phyloP scores from a whole-genome alignment of 2,888 invertebrate genomes.

The Pocota personata region DNA sequence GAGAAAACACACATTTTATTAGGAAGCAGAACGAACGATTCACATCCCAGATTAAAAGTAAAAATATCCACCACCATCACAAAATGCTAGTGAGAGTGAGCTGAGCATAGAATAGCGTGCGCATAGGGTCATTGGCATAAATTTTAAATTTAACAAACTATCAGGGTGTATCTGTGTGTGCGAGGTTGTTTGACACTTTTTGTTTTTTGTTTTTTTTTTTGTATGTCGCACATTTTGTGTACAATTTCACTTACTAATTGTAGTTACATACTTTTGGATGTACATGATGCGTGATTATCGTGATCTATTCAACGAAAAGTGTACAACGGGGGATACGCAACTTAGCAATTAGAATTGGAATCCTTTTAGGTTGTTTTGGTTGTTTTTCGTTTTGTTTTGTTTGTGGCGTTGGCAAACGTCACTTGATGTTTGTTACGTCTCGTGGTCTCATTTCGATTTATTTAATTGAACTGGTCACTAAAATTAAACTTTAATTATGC shows the following conservation, averaged over 20 bases:
- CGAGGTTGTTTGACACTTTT: constrained; percentile 58
- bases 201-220: neutral
- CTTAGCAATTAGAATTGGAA: constrained; percentile 62
- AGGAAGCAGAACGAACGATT: constrained; percentile 64
- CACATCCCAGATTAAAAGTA: constrained; percentile 73
- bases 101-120: constrained; percentile 58
- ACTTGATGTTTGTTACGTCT: constrained; percentile 55
- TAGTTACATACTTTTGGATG: constrained; percentile 65
- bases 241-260: constrained; percentile 69
- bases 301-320: constrained; percentile 51
- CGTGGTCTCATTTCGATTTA: constrained; percentile 63
- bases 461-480: constrained; percentile 70
- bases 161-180: constrained; percentile 37
- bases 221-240: constrained; percentile 40
- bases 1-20: constrained; percentile 43
- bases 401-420: constrained; percentile 55
- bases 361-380: no score
- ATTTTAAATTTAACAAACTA: constrained; percentile 76
- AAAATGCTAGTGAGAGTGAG: constrained; percentile 32
- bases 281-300: constrained; percentile 61
- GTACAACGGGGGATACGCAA: constrained; percentile 5
- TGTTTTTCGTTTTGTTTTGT: neutral
- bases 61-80: constrained; percentile 72
- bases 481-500: constrained; percentile 67
- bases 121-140: constrained; percentile 77